Conservation (phyloP, 2,113 vertebrate species). For the Nematolebias whitei region DNA sequence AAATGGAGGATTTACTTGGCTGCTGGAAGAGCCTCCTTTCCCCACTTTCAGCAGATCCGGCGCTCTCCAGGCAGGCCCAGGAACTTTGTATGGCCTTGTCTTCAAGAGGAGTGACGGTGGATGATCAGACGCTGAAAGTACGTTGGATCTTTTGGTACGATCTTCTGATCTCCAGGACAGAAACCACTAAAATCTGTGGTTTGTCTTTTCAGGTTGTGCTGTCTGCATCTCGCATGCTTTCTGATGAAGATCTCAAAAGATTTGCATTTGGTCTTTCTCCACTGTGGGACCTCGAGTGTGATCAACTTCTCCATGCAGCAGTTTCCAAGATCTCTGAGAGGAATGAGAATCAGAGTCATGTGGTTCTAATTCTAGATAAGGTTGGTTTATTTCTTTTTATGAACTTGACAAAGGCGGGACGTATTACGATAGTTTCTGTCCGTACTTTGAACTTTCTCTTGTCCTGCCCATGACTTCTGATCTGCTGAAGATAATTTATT, state of each 20-base stretch:
- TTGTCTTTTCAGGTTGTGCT: slow-evolving; percentile 77
- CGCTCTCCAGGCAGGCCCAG: slow-evolving; percentile 67
- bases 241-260: slow-evolving; percentile 69
- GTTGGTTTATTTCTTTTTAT: slow-evolving; percentile 62
- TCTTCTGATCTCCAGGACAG: too few species aligned
- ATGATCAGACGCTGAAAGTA: slow-evolving; percentile 83
- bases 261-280: slow-evolving; percentile 78
- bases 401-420: too few species aligned
- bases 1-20: slow-evolving; percentile 83
- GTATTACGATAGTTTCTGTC: too few species aligned
- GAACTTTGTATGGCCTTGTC: slow-evolving; percentile 64
- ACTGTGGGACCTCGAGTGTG: slow-evolving; percentile 58
- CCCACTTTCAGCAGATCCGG: slow-evolving; percentile 65
- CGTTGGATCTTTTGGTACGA: background rate
- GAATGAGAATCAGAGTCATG: slow-evolving; percentile 61
- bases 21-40: slow-evolving; percentile 86
- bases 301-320: slow-evolving; percentile 73
- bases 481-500: too few species aligned
- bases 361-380: slow-evolving; percentile 90
- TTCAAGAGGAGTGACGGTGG: slow-evolving; percentile 70
- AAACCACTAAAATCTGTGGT: background rate
- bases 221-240: slow-evolving; percentile 75
- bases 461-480: too few species aligned
- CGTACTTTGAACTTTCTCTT: too few species aligned
- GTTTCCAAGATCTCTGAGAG: slow-evolving; percentile 56